Base-by-base conservation (phyloP, 2,797 vertebrate species). In the Vespertilio murinus region DNA sequence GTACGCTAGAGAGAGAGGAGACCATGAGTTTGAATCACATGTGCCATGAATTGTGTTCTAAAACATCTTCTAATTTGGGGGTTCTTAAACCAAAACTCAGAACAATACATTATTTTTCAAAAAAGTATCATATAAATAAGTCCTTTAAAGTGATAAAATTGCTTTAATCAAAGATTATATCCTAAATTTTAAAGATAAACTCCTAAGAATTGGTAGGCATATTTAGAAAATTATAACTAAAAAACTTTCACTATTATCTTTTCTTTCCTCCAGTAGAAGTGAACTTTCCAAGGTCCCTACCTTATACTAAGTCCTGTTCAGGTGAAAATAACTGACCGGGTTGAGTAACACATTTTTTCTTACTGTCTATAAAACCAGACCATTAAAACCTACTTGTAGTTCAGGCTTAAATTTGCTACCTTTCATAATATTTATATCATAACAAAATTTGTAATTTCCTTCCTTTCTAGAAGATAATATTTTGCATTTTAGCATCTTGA, bases 1-100 rank as follows among this genome's bases (percentile, higher is more conserved):
- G 96, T 98, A 99, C 0, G 97, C 99, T 99, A 97, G 1, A 89
- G 90, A 17, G 0, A 79, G 5, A 16, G 80, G 5, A 16, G 80
- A 42, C 13, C 52, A 1, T 3, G 4, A 79, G 78, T 81, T 92
- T 90, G 77, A 90, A 35, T 88, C 4, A 35, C 28, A 73, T 10
- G 6, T 45, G 89, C 94, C 70, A n/a, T 52, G 71, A 92, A 91
- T 30, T 52, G 88, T 92, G 81, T 28, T 94, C 49, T 38, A 40
- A 42, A 88, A 54, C 42, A 59, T 3, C 52, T 6, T 30, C 10
- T 20, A 13, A 22, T 69, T 73, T 38, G 18, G 9, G 11, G 40
- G 42, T 18, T 45, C n/a, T 78, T 35, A 73, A 69, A 82, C 52
- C 33, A 30, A 10, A 18, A 9, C 28, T 79, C 81, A 87, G 47